Conservation (phyloP, 1,140 invertebrate species). For the Sinonovacula constricta region DNA sequence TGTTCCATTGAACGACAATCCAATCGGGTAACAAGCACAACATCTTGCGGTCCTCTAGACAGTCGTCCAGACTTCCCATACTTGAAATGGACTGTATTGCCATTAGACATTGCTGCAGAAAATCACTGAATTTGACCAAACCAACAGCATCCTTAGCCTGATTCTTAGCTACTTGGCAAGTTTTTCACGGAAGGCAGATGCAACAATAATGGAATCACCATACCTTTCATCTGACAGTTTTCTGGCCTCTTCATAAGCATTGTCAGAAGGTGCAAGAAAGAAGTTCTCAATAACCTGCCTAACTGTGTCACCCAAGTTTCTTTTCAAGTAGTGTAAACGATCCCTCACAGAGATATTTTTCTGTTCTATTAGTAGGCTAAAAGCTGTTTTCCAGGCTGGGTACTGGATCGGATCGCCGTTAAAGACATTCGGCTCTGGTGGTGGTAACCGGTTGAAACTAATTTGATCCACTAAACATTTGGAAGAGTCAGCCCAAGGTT, state of each 20-base stretch:
- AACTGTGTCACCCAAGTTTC: conserved; percentile 56
- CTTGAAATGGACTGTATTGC: conserved; percentile 41
- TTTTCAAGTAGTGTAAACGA: conserved; percentile 67
- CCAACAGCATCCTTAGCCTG: conserved; percentile 14
- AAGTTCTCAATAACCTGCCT: conserved; percentile 43
- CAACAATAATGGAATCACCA: conserved; percentile 50
- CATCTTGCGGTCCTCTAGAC: conserved; percentile 55
- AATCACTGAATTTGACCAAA: conserved; percentile 53
- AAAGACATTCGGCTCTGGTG: conserved; percentile 53
- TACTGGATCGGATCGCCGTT: conserved; percentile 53
- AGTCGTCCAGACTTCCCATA: conserved; percentile 54
- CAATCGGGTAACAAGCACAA: conserved; percentile 57
- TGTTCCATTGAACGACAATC: conserved; percentile 48
- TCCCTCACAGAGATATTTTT: conserved; percentile 88
- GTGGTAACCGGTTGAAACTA: conserved; percentile 41
- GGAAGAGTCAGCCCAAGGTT: too few relatives aligned
- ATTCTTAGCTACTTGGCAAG: conserved; percentile 53
- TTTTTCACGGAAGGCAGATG: conserved; percentile 49
- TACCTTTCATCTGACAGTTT: conserved; percentile 40
- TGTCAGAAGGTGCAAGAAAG: conserved; percentile 39
- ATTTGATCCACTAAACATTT: conserved; percentile 50
- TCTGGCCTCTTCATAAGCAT: conserved; percentile 51
- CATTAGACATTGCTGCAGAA: conserved; percentile 52
- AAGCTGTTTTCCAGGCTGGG: conserved; percentile 80
- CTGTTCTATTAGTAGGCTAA: conserved; percentile 90